Evolutionary conservation across 2,888 invertebrate genomes (phyloP).

Genomic region (Idaea biselata): DNA sequence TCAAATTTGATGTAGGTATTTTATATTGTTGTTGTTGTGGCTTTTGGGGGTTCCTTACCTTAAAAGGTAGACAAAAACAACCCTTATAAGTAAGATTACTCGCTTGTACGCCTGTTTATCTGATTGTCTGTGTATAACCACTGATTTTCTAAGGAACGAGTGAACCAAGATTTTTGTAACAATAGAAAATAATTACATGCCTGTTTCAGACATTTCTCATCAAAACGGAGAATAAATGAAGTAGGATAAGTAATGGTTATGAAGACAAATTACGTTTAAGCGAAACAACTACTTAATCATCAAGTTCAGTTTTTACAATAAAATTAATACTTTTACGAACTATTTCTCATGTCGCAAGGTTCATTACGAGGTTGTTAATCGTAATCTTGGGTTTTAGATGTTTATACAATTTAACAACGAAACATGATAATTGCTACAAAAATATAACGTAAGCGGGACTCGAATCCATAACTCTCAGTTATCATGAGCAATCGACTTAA

Average conservation of each 20-base stretch:
- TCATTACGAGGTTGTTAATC: background rate
- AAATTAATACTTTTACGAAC: background rate
- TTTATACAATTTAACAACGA: background rate
- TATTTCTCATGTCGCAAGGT: background rate
- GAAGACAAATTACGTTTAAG: background rate
- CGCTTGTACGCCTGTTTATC: no score
- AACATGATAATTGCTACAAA: background rate
- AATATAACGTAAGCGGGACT: background rate
- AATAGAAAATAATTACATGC: background rate
- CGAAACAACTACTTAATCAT: background rate
- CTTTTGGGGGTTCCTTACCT: no score
- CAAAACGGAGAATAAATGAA: background rate
- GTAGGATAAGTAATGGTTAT: background rate
- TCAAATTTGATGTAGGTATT: no score
- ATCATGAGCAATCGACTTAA: no score
- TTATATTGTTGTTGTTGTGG: no score
- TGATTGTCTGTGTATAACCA: no score
- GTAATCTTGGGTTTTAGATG: background rate
- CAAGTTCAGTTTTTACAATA: background rate
- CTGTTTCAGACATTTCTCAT: background rate
- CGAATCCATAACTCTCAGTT: background rate
- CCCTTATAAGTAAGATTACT: no score
- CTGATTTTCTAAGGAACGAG: no score
- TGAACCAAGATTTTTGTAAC: background rate
- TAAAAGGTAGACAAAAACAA: no score